Evolutionary conservation across 2,113 vertebrate genomes (phyloP).

Genomic region (Emydura subglobosa): DNA sequence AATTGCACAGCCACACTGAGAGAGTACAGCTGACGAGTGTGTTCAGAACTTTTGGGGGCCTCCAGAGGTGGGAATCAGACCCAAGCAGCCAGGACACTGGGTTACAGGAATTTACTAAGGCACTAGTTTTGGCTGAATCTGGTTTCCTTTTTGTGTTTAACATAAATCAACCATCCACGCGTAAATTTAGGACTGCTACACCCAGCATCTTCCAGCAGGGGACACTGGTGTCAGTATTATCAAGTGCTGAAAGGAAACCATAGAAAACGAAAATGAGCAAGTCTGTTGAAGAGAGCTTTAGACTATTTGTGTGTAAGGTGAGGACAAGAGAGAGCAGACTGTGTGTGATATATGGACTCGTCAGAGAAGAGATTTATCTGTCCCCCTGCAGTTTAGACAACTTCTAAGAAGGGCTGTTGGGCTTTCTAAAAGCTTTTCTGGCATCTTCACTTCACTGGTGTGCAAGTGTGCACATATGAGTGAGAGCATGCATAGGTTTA

Average conservation of each 20-base stretch:
- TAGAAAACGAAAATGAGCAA: constrained; percentile 31
- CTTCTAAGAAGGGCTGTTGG: constrained; percentile 4
- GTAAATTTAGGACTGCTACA: not conserved
- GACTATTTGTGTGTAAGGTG: constrained; percentile 23
- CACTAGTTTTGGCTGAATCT: not conserved
- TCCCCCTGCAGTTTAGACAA: constrained; percentile 6
- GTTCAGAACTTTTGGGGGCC: not conserved
- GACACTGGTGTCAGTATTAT: constrained; percentile 54
- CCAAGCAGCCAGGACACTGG: not conserved
- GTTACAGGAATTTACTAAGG: not conserved
- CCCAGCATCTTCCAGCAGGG: constrained; percentile 61
- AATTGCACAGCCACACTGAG: not conserved
- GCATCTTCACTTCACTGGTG: not conserved
- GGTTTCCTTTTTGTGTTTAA: not conserved
- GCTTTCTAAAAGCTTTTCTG: constrained; percentile 2
- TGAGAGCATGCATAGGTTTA: not conserved
- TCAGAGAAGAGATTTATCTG: constrained; percentile 22
- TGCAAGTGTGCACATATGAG: not conserved
- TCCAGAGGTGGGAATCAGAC: not conserved
- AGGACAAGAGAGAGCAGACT: constrained; percentile 24
- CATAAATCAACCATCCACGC: not conserved
- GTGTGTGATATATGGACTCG: constrained; percentile 29
- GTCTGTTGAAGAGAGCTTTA: not conserved
- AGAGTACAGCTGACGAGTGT: not conserved
- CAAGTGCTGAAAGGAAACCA: not conserved